Conservation (phyloP, 1,140 invertebrate species). For the Macrotrachela quadricornifera region DNA sequence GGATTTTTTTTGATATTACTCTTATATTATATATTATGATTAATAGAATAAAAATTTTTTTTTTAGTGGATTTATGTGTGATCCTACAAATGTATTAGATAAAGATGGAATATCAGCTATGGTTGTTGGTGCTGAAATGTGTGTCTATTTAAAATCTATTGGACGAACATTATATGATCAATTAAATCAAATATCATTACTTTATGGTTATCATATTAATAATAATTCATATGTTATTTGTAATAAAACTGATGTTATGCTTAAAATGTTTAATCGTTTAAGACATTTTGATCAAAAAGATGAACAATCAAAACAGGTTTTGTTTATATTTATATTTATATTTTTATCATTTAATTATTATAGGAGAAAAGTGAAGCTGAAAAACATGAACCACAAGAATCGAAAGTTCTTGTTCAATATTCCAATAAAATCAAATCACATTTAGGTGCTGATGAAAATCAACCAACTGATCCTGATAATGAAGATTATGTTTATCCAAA, state of each 20-base stretch:
- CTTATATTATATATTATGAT: too few species aligned
- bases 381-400: too few species aligned
- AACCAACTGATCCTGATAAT: neutral
- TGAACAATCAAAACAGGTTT: too few species aligned
- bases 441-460: neutral
- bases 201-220: conserved; percentile 59
- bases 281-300: conserved; percentile 42
- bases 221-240: conserved; percentile 73
- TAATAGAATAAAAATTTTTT: too few species aligned
- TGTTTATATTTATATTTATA: too few species aligned
- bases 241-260: conserved; percentile 46
- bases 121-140: conserved; percentile 51
- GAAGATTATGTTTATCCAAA: conserved; percentile 15
- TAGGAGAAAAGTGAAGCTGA: too few species aligned
- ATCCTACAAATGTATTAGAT: conserved; percentile 45
- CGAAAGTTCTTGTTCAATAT: too few species aligned
- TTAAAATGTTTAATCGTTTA: conserved; percentile 55
- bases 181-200: conserved; percentile 12
- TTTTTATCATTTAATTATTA: too few species aligned
- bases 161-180: too few species aligned
- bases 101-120: conserved; percentile 85
- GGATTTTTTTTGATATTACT: too few species aligned
- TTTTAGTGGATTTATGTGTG: conserved; percentile 54
- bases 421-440: too few species aligned
- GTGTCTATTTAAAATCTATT: conserved; percentile 39